Conservation (phyloP, 2,797 vertebrate genomes). For the Dicrostonyx torquatus region DNA sequence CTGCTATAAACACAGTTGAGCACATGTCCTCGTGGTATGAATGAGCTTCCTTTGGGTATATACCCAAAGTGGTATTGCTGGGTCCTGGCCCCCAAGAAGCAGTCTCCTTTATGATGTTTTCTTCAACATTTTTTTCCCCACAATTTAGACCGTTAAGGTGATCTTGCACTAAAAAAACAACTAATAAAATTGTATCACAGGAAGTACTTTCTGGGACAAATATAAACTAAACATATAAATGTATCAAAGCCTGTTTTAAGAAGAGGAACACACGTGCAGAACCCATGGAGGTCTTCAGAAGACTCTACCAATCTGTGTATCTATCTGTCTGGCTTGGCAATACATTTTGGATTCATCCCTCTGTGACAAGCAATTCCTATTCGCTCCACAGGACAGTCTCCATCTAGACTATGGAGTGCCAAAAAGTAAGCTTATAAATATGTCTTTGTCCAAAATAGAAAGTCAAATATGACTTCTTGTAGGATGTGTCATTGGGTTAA, state of each 20-base stretch:
- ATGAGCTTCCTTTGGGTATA: no score
- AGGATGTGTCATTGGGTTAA: not conserved
- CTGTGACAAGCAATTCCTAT: not conserved
- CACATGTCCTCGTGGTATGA: no score
- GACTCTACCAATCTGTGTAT: not conserved
- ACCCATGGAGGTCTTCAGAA: not conserved
- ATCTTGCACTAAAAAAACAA: not conserved
- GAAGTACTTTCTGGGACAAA: not conserved
- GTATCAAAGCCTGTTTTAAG: not conserved
- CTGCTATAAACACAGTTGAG: no score
- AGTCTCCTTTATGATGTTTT: not conserved
- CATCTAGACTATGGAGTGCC: not conserved
- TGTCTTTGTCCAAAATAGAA: not conserved
- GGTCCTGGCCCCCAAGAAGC: no score
- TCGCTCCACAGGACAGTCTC: not conserved
- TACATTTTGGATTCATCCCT: not conserved
- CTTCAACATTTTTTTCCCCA: not conserved
- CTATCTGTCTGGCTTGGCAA: not conserved
- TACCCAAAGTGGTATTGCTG: no score
- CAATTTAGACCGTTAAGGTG: not conserved
- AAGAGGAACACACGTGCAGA: not conserved
- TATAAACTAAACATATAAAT: not conserved
- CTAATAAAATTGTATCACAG: not conserved
- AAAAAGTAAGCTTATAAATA: not conserved
- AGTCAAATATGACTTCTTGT: slow-evolving; percentile 18